Evolutionary conservation across 2,888 invertebrate species (phyloP).

Genomic region (Thecophora atra): DNA sequence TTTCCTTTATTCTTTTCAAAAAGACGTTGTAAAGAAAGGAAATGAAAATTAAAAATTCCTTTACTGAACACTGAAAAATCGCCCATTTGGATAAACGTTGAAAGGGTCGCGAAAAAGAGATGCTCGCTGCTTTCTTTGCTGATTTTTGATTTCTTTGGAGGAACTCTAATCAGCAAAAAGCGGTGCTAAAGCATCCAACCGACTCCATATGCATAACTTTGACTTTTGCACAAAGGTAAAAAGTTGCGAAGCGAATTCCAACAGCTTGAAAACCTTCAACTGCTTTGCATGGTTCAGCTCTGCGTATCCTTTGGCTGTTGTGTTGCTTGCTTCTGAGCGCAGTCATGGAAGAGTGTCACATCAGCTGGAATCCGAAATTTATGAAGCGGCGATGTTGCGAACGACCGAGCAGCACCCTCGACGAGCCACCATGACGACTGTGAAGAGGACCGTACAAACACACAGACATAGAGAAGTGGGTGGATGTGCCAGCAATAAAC

Average conservation of each 20-base stretch:
- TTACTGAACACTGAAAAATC: too few species aligned
- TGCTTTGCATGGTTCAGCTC: not conserved
- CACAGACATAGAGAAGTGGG: too few species aligned
- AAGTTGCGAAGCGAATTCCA: not conserved
- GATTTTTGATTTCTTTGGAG: constrained; percentile 7
- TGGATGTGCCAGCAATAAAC: constrained; percentile 61
- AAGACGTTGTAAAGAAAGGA: too few species aligned
- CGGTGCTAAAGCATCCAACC: not conserved
- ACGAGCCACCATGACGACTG: constrained; percentile 21
- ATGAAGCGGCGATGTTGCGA: constrained; percentile 9
- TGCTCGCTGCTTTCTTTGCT: too few species aligned
- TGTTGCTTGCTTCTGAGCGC: not conserved
- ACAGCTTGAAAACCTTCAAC: not conserved
- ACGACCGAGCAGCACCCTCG: constrained; percentile 46
- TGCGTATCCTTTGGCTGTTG: not conserved
- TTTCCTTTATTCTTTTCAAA: too few species aligned
- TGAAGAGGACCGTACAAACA: constrained; percentile 17
- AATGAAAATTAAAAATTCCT: too few species aligned
- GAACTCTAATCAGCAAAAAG: constrained; percentile 1
- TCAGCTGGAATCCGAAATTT: constrained; percentile 36
- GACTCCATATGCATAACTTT: not conserved
- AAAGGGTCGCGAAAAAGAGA: not conserved
- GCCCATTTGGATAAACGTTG: not conserved
- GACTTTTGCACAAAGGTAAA: not conserved
- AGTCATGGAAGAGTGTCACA: constrained; percentile 6